Evolutionary conservation across 2,113 vertebrate species (phyloP).

Genomic region (Hyperoodon ampullatus): DNA sequence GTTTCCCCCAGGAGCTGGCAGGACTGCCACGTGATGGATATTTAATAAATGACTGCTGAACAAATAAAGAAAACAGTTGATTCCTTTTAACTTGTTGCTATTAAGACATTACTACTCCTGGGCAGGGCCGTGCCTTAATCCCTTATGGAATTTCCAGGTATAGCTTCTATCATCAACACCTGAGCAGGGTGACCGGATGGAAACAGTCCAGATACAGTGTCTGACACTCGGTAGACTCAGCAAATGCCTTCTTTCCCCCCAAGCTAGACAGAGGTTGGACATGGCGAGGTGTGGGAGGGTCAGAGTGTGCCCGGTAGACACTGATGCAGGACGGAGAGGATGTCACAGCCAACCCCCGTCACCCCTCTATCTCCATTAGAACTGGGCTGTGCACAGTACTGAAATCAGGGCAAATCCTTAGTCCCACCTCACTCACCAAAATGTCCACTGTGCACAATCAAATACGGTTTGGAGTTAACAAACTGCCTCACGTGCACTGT

Average conservation of each 20-base stretch:
- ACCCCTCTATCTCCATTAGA: neutral
- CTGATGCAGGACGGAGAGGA: neutral
- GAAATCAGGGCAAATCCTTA: neutral
- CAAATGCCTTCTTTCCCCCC: neutral
- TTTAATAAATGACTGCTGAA: neutral
- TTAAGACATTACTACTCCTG: neutral
- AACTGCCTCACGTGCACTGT: neutral
- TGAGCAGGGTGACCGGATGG: neutral
- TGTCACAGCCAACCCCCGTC: no score
- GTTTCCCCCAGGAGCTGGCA: neutral
- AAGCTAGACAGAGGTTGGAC: neutral
- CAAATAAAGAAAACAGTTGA: neutral
- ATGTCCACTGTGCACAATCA: rapidly evolving
- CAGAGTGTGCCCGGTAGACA: no score
- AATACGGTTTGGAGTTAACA: neutral
- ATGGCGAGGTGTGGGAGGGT: neutral
- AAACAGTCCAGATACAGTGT: rapidly evolving
- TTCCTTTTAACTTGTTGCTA: neutral
- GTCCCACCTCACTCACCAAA: neutral
- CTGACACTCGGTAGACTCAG: neutral
- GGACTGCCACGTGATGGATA: neutral
- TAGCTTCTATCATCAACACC: neutral
- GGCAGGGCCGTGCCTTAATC: neutral
- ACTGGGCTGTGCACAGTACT: no score
- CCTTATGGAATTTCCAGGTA: neutral